phyloP scores from a whole-genome alignment of 2,888 invertebrate genomes.

The Ypsolopha sequella region DNA sequence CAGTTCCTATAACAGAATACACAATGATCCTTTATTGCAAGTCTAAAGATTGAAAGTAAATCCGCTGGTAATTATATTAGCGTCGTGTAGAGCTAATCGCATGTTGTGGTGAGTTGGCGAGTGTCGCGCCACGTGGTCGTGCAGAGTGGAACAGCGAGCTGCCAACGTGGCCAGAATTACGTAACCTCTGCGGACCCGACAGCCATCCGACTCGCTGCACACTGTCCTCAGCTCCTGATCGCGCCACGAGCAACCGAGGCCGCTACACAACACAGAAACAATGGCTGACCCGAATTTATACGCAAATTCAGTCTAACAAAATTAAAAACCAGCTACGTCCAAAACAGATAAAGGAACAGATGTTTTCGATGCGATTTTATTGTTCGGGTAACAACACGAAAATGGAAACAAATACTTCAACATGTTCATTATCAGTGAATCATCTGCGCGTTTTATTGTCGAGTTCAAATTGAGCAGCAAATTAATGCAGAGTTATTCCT shows the following conservation, averaged over 20 bases:
- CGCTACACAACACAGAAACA: slow-evolving; percentile 17
- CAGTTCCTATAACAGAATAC: too few species aligned
- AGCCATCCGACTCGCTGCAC: slow-evolving; percentile 7
- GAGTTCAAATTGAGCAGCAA: too few species aligned
- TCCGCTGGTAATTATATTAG: not conserved
- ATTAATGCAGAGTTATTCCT: too few species aligned
- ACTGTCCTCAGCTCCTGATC: not conserved
- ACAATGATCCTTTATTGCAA: too few species aligned
- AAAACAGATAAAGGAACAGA: too few species aligned
- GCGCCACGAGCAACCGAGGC: slow-evolving; percentile 12
- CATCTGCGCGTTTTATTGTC: too few species aligned
- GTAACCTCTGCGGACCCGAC: slow-evolving; percentile 20
- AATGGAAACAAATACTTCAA: too few species aligned
- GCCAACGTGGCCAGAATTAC: slow-evolving; percentile 35
- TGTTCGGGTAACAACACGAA: too few species aligned
- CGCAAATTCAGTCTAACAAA: slow-evolving; percentile 16
- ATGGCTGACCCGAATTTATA: slow-evolving; percentile 24
- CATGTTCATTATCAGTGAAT: too few species aligned
- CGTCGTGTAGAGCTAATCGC: slow-evolving; percentile 14
- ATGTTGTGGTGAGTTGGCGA: slow-evolving; percentile 16
- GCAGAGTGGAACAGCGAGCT: slow-evolving; percentile 16
- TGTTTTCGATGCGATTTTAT: too few species aligned
- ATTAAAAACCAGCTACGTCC: slow-evolving; percentile 9
- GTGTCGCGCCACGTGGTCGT: slow-evolving; percentile 33
- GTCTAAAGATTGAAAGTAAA: too few species aligned